These are phyloP conservation scores for Entomobrya multifasciata DNA, from an alignment of 2,888 invertebrate species.

Conservation along the genomic window DNA sequence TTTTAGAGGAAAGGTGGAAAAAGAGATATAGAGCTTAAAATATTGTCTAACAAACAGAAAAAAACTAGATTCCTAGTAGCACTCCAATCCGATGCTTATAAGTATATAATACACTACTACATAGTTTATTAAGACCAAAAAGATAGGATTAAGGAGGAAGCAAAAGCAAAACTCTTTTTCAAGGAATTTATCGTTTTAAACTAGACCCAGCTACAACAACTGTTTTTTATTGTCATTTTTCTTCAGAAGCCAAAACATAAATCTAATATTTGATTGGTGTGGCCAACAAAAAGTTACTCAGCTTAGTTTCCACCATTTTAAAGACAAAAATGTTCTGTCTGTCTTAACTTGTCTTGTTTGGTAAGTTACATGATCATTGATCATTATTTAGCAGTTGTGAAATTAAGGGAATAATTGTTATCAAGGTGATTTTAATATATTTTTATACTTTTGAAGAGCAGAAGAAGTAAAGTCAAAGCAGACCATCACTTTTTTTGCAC, in stretches of 20 bases:
- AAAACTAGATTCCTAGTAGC: neutral
- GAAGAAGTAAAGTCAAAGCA: too few relatives aligned
- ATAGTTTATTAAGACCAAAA: neutral
- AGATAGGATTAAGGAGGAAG: neutral
- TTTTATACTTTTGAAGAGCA: neutral
- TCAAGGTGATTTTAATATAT: conserved; percentile 14
- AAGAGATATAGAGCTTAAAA: neutral
- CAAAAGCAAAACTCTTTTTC: neutral
- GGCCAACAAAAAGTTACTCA: neutral
- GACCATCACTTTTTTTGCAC: neutral
- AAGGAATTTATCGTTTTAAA: neutral
- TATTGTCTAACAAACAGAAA: neutral
- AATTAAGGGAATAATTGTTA: conserved; percentile 14
- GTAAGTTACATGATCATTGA: neutral
- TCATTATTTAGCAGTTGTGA: conserved; percentile 30
- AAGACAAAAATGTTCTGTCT: too few relatives aligned
- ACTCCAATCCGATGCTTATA: neutral
- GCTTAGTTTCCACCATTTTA: neutral
- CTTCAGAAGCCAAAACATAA: neutral
- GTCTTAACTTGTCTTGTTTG: neutral
- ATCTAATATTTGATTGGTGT: neutral
- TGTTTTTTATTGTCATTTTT: neutral
- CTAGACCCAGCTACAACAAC: neutral
- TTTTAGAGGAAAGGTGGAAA: neutral
- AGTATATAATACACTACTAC: neutral